Evolutionary conservation across 2,888 invertebrate species (phyloP).

Genomic region (Trileptium ribeirensis): DNA sequence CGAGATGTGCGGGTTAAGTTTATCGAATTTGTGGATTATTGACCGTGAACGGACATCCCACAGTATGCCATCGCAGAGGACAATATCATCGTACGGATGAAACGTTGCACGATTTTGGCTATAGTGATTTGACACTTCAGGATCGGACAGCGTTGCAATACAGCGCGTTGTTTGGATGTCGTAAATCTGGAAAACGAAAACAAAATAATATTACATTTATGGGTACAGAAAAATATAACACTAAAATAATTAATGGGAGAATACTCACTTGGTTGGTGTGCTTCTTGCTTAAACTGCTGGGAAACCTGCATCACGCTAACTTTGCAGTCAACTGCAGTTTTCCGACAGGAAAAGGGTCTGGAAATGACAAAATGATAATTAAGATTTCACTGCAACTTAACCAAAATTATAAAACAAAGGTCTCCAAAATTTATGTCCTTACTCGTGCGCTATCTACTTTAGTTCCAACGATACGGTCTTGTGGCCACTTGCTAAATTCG

Average conservation of each 20-base stretch:
- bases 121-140: conserved; percentile 81
- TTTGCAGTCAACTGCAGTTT: too few species aligned
- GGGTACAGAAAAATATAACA: too few species aligned
- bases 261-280: too few species aligned
- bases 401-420: too few species aligned
- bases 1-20: conserved; percentile 84
- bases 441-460: conserved; percentile 71
- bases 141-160: conserved; percentile 65
- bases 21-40: conserved; percentile 92
- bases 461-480: conserved; percentile 82
- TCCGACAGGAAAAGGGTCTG: too few species aligned
- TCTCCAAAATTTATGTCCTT: conserved; percentile 45
- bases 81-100: conserved; percentile 82
- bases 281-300: too few species aligned
- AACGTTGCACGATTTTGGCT: conserved; percentile 87
- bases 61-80: conserved; percentile 88
- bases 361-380: too few species aligned
- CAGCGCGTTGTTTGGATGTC: conserved; percentile 74
- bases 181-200: too few species aligned
- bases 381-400: too few species aligned
- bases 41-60: conserved; percentile 80
- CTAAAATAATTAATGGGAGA: too few species aligned
- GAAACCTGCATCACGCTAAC: too few species aligned
- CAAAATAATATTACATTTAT: too few species aligned
- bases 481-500: conserved; percentile 74